Conservation (phyloP, 2,113 vertebrate species). For the Tamias sibiricus region DNA sequence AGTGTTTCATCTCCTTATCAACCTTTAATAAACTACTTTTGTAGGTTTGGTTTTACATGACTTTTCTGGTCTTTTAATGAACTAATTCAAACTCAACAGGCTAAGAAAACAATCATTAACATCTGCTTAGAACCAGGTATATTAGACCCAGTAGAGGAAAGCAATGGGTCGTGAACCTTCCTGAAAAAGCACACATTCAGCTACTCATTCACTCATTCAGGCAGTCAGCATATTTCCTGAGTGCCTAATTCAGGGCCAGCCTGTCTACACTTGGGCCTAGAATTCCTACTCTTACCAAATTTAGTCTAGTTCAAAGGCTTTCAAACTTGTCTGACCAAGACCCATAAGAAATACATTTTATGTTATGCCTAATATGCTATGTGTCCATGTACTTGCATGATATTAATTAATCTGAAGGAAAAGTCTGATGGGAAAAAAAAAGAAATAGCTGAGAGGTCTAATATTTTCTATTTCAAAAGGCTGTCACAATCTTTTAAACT, state of each 20-base stretch:
- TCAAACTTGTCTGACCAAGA: conserved; percentile 11
- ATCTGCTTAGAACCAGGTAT: conserved; percentile 21
- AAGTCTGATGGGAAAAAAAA: conserved; percentile 12
- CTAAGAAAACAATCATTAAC: conserved; percentile 41
- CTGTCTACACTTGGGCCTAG: background rate
- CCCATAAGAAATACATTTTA: conserved; percentile 36
- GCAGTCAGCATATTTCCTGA: background rate
- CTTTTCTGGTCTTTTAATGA: conserved; percentile 50
- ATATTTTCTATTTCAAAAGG: background rate
- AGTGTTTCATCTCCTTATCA: background rate
- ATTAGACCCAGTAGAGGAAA: background rate
- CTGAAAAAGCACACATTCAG: background rate
- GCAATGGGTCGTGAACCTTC: background rate
- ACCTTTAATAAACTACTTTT: background rate
- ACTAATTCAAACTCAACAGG: background rate
- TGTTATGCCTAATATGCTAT: background rate
- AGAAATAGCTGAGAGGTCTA: background rate
- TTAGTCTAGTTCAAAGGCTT: conserved; percentile 3
- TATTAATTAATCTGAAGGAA: conserved; percentile 22
- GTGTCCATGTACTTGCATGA: background rate
- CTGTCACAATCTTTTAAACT: background rate
- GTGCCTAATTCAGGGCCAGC: background rate
- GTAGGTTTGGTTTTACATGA: background rate
- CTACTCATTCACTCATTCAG: background rate
- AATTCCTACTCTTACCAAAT: conserved; percentile 10